Evolutionary conservation across 2,797 vertebrate genomes (phyloP), one percentile per base, ranked within the genome.

Genomic region (Eleutherodactylus coqui): DNA sequence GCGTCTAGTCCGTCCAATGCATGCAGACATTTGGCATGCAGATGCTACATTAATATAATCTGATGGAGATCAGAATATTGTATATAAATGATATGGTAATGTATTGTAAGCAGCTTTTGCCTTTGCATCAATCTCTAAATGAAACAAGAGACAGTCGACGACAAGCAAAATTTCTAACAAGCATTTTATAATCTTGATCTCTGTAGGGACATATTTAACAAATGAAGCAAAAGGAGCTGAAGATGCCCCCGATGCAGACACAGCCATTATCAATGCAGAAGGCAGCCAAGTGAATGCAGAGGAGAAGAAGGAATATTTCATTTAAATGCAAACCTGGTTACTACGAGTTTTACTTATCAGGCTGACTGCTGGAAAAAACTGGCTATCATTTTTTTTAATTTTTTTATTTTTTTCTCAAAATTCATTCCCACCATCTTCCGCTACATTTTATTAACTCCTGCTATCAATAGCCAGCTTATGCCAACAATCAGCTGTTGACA

Each of bases 261-360:
- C 98, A 86, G 98, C 98, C 93, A 99, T 99, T 95, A 99, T 99
- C 96, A 99, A 99, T 90, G 98, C 98, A 85, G 98, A 99, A 94
- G 98, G 98, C 92, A 99, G 98, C 94, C 97, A 99, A 91, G 96
- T 97, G 93, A 98, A 99, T 85, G 97, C 98, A 88, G 98, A 99
- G 92, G 98, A 99, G 93, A 99, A 99, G 95, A 99, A 99, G 92
- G 98, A 99, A 93, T 99, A 99, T 94, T 99, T 99, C 95, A 99
- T 99, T 96, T 99, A 98, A 96, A 96, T 94, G 93, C 93, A 94
- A 92, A 93, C 92, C 69, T 91, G 93, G 90, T 92, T 92, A 92
- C 88, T 90, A 91, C 90, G 89, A 93, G 89, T 93, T 94, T 92
- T 91, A 89, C 92, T 94, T 91, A 92, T 92, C 92, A 93, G 91